Percentiles rank a stretch among this genome's conserved stretches.
phyloP scores from a whole-genome alignment of 1,140 invertebrate species.

The Scaptomyza pallida region DNA sequence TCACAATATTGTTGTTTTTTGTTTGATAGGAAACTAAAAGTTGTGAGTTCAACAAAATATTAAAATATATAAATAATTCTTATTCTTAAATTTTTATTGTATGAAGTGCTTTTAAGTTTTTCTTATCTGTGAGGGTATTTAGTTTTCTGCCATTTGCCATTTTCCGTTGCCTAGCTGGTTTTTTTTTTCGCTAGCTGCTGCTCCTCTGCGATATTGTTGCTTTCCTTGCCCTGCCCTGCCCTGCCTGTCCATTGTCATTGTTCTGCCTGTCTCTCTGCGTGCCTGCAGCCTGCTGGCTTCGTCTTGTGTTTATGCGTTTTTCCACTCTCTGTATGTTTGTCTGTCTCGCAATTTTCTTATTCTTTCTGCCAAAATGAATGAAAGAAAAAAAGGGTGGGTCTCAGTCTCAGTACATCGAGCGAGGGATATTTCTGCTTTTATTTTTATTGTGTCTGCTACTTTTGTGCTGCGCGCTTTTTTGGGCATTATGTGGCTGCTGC shows the following conservation, averaged over 20 bases:
- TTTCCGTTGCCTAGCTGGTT: background rate
- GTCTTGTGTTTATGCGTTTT: slow-evolving; percentile 71
- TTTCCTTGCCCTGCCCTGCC: slow-evolving; percentile 20
- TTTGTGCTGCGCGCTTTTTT: slow-evolving; percentile 68
- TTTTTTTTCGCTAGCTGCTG: background rate
- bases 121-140: slow-evolving; percentile 5
- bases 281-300: too few relatives aligned
- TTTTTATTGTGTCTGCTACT: slow-evolving; percentile 69
- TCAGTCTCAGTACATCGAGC: slow-evolving; percentile 10
- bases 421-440: slow-evolving; percentile 61
- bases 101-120: background rate
- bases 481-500: slow-evolving; percentile 37
- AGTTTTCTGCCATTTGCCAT: background rate
- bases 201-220: background rate
- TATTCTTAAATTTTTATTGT: background rate
- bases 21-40: too few relatives aligned
- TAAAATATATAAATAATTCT: too few relatives aligned
- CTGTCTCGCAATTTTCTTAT: slow-evolving; percentile 75
- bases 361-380: slow-evolving; percentile 50
- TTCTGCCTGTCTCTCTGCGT: too few relatives aligned
- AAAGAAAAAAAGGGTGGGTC: slow-evolving; percentile 21
- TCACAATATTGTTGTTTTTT: too few relatives aligned
- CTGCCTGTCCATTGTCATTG: slow-evolving; percentile 54
- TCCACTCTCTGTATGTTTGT: slow-evolving; percentile 40
- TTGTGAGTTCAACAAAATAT: too few relatives aligned